These are phyloP conservation scores for Drosophila ogumai DNA, from an alignment of 1,140 invertebrate genomes.

Conservation along the genomic window DNA sequence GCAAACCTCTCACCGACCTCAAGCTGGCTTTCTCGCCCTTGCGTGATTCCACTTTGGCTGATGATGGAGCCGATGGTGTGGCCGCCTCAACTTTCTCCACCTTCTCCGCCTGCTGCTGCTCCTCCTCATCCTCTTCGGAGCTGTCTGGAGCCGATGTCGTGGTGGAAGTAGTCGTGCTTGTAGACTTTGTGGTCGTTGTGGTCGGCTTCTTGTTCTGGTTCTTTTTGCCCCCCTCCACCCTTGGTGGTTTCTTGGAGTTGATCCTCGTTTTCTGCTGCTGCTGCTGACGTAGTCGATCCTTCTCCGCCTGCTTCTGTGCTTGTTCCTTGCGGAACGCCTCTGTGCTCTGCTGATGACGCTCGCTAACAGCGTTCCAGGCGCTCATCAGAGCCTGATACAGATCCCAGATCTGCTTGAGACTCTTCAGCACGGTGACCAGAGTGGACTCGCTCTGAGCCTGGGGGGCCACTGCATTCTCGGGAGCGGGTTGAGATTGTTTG, in stretches of 20 bases:
- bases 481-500: conserved; percentile 42
- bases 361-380: conserved; percentile 66
- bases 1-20: conserved; percentile 50
- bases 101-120: conserved; percentile 3
- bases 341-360: conserved; percentile 65
- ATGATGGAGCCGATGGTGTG: conserved; percentile 8
- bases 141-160: conserved; percentile 23
- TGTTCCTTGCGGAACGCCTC: conserved; percentile 62
- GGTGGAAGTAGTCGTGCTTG: conserved; percentile 24
- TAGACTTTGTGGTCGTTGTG: conserved; percentile 39
- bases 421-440: conserved; percentile 66
- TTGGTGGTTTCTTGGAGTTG: conserved; percentile 74
- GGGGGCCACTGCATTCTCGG: conserved; percentile 9
- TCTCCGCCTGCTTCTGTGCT: conserved; percentile 53
- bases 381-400: conserved; percentile 71
- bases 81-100: conserved; percentile 21
- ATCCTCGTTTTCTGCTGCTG: conserved; percentile 62
- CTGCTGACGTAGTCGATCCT: conserved; percentile 63
- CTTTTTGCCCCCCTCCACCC: conserved; percentile 57
- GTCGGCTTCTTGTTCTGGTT: conserved; percentile 60
- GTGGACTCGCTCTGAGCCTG: conserved; percentile 45
- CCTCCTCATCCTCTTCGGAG: conserved; percentile 30
- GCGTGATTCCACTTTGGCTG: conserved; percentile 9
- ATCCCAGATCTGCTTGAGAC: conserved; percentile 78
- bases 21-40: conserved; percentile 41